Conservation (phyloP, 1,140 invertebrate genomes). For the Drosophila arawakana region DNA sequence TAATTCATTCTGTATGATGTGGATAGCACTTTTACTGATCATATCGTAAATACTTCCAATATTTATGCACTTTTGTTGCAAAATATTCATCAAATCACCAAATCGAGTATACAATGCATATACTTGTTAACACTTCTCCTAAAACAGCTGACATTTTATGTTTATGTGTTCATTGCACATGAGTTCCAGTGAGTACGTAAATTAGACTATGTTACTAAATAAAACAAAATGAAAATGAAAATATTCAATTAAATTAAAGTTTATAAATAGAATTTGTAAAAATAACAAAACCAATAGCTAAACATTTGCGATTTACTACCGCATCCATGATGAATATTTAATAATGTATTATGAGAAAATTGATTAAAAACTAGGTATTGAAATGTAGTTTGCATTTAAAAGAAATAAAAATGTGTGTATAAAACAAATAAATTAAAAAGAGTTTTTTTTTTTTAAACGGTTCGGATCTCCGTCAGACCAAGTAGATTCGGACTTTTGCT, state of each 20-base stretch:
- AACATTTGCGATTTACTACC: no score
- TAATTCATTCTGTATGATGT: background rate
- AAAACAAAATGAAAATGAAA: background rate
- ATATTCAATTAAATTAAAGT: conserved; percentile 1
- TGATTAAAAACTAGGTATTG: no score
- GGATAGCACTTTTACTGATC: background rate
- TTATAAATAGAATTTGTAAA: background rate
- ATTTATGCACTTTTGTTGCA: background rate
- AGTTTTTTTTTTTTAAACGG: no score
- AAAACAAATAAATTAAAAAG: no score
- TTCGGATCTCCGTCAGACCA: no score
- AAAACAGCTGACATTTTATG: background rate
- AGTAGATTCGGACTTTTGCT: no score
- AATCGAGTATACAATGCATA: background rate
- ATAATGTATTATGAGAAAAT: no score
- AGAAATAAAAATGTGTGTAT: no score
- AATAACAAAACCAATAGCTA: background rate
- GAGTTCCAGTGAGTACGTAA: conserved; percentile 4
- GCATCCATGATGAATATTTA: no score
- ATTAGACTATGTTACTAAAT: conserved; percentile 8
- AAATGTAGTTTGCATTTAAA: no score
- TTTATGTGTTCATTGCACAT: background rate
- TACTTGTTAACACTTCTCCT: background rate
- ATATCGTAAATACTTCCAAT: background rate
- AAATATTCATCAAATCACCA: background rate